Evolutionary conservation across 1,140 invertebrate genomes (phyloP), one percentile per base, ranked within the genome.

Genomic region (Drosophila littoralis): DNA sequence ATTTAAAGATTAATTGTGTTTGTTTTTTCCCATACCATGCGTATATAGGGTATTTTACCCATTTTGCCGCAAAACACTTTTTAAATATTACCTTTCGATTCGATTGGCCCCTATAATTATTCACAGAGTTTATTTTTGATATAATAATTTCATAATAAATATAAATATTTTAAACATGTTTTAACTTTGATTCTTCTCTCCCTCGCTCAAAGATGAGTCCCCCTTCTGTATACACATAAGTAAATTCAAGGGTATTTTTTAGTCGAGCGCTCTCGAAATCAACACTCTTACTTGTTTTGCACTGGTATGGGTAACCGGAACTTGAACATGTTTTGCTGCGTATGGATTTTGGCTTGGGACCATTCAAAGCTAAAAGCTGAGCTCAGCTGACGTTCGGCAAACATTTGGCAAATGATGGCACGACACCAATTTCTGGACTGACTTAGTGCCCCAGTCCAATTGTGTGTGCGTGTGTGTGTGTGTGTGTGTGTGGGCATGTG

Each of bases 321-420:
- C 38, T 51, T 28, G 13, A 9, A 51, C 28, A 43, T 72, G 45
- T 52, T 71, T 64, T 22, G 58, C 28, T 45, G 48, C 28, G 42
- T 63, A 42, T 42, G 36, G 36, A 55, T 58, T 70, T 45, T 33
- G 50, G 10, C 61, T 55, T 42, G 59, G 33, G 33, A 55, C 45
- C 69, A 66, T 72, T 66, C 60, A 33, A 43, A 32, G 45, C 72
- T 64, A 71, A 70, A 71, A 75, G 72, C 72, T 71, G 67, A 75
- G 67, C 66, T 71, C 66, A 75, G 72, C 72, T 75, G 72, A 63
- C 45, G 51, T 50, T 70, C 52, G 58, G 38, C 72, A 63, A 75
- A 64, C 66, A 64, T 75, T 75, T 58, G 57, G 43, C 59, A 64
- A 75, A 63, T 48, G 71, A 73, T 61, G 70, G 64, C 70, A 73